phyloP scores from a whole-genome alignment of 2,888 invertebrate genomes.

The Stenoptilia bipunctidactyla region DNA sequence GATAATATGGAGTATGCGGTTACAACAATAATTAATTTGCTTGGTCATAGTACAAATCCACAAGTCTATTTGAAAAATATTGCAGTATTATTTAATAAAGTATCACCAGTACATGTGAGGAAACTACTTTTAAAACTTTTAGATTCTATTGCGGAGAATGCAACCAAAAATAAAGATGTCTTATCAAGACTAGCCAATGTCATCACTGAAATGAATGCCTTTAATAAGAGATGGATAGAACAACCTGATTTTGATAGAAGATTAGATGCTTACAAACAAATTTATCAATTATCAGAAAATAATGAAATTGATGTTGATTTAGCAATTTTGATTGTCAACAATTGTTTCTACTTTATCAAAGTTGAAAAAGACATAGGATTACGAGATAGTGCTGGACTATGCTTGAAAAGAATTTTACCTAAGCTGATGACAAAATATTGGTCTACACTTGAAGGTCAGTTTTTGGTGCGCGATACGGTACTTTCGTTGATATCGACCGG shows the following conservation, averaged over 20 bases:
- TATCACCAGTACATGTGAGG: conserved; percentile 75
- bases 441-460: conserved; percentile 71
- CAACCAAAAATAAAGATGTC: conserved; percentile 38
- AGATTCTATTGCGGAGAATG: conserved; percentile 66
- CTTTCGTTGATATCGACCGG: conserved; percentile 79
- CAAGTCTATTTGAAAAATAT: conserved; percentile 77
- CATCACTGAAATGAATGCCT: conserved; percentile 84
- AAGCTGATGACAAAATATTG: conserved; percentile 71
- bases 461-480: conserved; percentile 80
- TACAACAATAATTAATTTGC: conserved; percentile 80
- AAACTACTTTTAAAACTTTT: conserved; percentile 77
- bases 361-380: conserved; percentile 88
- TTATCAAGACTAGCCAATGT: conserved; percentile 67
- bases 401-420: conserved; percentile 78
- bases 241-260: conserved; percentile 92
- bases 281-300: conserved; percentile 66
- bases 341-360: conserved; percentile 83
- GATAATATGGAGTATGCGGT: conserved; percentile 79
- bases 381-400: conserved; percentile 81
- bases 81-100: conserved; percentile 79
- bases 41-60: conserved; percentile 76
- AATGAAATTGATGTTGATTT: conserved; percentile 73
- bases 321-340: conserved; percentile 82
- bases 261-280: conserved; percentile 80
- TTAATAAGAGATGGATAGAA: conserved; percentile 89